phyloP scores from a whole-genome alignment of 1,140 invertebrate species.

The Tribolium castaneum region DNA sequence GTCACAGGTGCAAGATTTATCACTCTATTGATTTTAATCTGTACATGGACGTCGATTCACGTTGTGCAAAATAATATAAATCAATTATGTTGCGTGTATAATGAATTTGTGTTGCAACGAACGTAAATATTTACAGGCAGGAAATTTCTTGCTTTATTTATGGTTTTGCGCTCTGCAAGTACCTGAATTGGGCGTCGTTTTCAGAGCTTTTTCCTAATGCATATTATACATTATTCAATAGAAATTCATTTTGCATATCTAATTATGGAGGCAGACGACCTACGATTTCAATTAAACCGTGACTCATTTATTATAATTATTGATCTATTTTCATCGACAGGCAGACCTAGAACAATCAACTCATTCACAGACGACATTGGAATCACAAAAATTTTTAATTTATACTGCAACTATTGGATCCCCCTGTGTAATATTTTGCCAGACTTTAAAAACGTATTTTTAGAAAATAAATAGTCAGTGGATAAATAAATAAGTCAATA shows the following conservation, averaged over 20 bases:
- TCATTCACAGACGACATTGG: neutral
- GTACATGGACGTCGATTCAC: conserved; percentile 26
- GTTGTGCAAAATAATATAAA: conserved; percentile 36
- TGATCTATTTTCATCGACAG: conserved; percentile 1
- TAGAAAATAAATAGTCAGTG: too few species aligned
- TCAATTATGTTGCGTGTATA: conserved; percentile 34
- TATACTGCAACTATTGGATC: too few species aligned
- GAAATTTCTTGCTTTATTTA: conserved; percentile 31
- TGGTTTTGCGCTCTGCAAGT: conserved; percentile 12
- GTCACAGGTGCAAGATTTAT: conserved; percentile 35
- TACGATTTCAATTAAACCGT: conserved; percentile 23
- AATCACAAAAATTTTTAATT: too few species aligned
- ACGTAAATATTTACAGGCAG: conserved; percentile 33
- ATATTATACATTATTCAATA: conserved; percentile 32
- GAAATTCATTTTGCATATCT: conserved; percentile 34
- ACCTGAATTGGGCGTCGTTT: conserved; percentile 28
- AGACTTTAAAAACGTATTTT: too few species aligned
- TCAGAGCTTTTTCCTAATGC: conserved; percentile 23
- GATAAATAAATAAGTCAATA: too few species aligned
- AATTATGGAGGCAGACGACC: conserved; percentile 34
- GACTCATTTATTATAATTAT: conserved; percentile 33
- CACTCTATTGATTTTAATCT: conserved; percentile 34
- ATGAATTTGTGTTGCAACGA: conserved; percentile 37
- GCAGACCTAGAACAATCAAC: neutral
- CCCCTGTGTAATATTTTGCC: too few species aligned